A percentile compares a stretch with the other conserved stretches of the same genome.
Conservation (phyloP, 2,888 invertebrate genomes). For the Octodonta nipae region DNA sequence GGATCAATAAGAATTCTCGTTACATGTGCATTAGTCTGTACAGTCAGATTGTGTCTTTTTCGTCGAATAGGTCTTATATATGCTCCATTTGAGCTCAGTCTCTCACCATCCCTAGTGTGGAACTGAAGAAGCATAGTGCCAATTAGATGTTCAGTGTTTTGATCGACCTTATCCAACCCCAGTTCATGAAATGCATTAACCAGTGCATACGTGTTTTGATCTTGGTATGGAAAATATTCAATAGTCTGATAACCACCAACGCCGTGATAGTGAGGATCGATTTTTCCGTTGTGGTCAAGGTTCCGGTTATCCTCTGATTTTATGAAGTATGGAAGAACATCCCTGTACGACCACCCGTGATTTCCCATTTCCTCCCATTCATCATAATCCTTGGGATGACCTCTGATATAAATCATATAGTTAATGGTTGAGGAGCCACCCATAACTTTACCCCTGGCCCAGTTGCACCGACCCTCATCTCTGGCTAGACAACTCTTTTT, state of each 20-base stretch:
- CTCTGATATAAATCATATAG: slow-evolving; percentile 52
- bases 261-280: slow-evolving; percentile 44
- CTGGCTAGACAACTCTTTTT: slow-evolving; percentile 46
- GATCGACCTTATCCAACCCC: slow-evolving; percentile 45
- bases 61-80: slow-evolving; percentile 53
- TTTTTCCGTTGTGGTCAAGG: slow-evolving; percentile 37
- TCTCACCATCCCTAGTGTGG: slow-evolving; percentile 46
- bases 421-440: slow-evolving; percentile 56
- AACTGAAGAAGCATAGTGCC: slow-evolving; percentile 50
- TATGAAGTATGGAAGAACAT: slow-evolving; percentile 57
- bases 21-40: slow-evolving; percentile 41
- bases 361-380: slow-evolving; percentile 50
- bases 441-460: slow-evolving; percentile 51
- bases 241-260: slow-evolving; percentile 51
- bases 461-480: slow-evolving; percentile 43
- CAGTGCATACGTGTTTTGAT: slow-evolving; percentile 43
- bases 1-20: slow-evolving; percentile 47
- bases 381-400: slow-evolving; percentile 48
- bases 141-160: slow-evolving; percentile 44
- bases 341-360: slow-evolving; percentile 48
- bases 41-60: slow-evolving; percentile 38
- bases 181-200: slow-evolving; percentile 48
- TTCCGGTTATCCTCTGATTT: slow-evolving; percentile 52
- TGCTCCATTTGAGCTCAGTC: slow-evolving; percentile 50
- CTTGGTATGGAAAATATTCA: slow-evolving; percentile 49